phyloP scores from a whole-genome alignment of 2,888 invertebrate genomes.

The Lottia scabra region DNA sequence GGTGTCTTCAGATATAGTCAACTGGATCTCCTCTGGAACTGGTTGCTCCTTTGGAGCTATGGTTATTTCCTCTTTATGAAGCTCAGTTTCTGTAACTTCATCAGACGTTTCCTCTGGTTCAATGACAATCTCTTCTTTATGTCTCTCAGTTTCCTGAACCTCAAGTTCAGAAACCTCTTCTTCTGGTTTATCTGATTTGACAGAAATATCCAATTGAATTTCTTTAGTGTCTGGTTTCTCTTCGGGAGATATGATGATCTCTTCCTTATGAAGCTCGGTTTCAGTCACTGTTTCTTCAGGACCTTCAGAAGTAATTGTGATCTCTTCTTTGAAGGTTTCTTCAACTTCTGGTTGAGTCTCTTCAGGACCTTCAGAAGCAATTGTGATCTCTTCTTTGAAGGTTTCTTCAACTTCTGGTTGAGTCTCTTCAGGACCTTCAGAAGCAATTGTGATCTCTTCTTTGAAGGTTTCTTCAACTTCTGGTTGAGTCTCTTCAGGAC shows the following conservation, averaged over 20 bases:
- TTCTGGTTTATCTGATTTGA: neutral
- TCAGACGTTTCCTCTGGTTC: constrained; percentile 9
- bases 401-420: too few species aligned
- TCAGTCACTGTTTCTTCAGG: too few species aligned
- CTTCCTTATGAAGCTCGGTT: neutral
- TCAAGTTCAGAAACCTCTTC: constrained; percentile 14
- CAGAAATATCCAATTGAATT: neutral
- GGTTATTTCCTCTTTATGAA: too few species aligned
- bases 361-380: neutral
- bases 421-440: too few species aligned
- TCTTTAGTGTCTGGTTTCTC: constrained; percentile 6
- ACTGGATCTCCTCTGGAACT: neutral
- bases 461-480: too few species aligned
- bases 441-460: too few species aligned
- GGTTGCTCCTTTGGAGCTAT: neutral
- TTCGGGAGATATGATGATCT: neutral
- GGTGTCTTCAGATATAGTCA: neutral
- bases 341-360: constrained; percentile 7
- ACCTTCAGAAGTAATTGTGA: neutral
- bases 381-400: too few species aligned
- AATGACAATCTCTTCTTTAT: constrained; percentile 15
- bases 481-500: too few species aligned
- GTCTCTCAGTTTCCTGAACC: constrained; percentile 11
- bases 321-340: constrained; percentile 8
- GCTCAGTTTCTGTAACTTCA: neutral